Evolutionary conservation across 2,888 invertebrate species (phyloP).

Genomic region (Cremastinae sp.): DNA sequence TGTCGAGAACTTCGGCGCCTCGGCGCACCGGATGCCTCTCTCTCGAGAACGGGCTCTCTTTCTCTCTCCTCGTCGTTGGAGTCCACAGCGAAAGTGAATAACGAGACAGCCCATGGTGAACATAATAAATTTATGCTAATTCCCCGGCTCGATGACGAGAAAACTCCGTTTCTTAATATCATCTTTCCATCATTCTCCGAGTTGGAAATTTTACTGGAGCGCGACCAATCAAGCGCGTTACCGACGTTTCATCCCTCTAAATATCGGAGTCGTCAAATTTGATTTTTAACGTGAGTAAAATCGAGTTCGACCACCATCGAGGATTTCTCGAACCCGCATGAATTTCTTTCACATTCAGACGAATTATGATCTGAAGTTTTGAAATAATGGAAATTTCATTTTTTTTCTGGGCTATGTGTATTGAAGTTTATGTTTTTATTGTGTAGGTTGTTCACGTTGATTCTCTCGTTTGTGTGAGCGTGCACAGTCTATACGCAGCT

Average conservation of each 20-base stretch:
- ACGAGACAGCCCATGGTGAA: constrained; percentile 49
- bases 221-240: constrained; percentile 22
- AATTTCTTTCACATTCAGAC: no score
- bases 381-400: constrained; percentile 4
- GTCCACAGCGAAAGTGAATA: constrained; percentile 50
- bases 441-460: constrained; percentile 2
- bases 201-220: constrained; percentile 20
- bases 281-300: constrained; percentile 11
- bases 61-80: neutral
- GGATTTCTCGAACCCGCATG: no score
- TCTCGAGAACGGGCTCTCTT: constrained; percentile 5
- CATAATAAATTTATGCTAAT: constrained; percentile 53
- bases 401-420: neutral
- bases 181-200: constrained; percentile 23
- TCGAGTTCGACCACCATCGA: constrained; percentile 5
- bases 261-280: constrained; percentile 12
- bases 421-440: constrained; percentile 18
- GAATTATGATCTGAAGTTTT: no score
- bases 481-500: constrained; percentile 23
- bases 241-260: constrained; percentile 6
- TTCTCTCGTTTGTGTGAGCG: no score
- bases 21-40: neutral
- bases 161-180: constrained; percentile 38
- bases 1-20: constrained; percentile 37
- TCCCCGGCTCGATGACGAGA: constrained; percentile 32